phyloP scores from a whole-genome alignment of 2,113 vertebrate genomes.

The Litocranius walleri region DNA sequence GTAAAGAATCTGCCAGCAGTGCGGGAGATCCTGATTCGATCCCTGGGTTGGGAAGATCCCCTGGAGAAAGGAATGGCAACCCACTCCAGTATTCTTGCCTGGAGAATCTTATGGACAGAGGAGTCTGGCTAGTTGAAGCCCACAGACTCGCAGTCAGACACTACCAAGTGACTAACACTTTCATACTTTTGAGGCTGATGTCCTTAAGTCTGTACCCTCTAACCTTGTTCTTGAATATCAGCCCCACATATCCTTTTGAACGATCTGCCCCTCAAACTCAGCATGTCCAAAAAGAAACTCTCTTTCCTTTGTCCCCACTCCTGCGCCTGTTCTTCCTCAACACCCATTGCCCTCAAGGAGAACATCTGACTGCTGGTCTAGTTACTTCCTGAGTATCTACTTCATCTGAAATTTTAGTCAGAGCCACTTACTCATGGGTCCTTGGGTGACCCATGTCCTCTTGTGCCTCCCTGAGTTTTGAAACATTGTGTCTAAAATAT shows the following conservation, averaged over 20 bases:
- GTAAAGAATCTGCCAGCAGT: neutral
- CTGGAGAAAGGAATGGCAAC: neutral
- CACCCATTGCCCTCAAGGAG: neutral
- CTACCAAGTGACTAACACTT: neutral
- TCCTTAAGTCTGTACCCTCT: neutral
- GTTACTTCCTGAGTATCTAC: too few relatives aligned
- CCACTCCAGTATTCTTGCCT: neutral
- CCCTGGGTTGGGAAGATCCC: neutral
- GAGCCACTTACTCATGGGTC: neutral
- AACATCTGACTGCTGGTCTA: neutral
- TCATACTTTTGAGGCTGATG: neutral
- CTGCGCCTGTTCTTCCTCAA: neutral
- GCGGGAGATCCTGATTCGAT: fast-evolving
- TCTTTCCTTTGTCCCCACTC: neutral
- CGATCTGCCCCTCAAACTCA: neutral
- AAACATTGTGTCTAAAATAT: neutral
- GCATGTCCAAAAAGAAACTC: neutral
- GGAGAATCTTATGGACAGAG: neutral
- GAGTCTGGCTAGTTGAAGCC: neutral
- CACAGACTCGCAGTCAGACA: neutral
- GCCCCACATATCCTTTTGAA: neutral
- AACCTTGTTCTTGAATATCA: neutral
- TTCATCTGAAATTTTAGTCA: too few relatives aligned
- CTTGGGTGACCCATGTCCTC: neutral
- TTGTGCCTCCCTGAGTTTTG: neutral